These are phyloP conservation scores for Orchestes rusci DNA, from an alignment of 2,888 invertebrate species.

Conservation along the genomic window DNA sequence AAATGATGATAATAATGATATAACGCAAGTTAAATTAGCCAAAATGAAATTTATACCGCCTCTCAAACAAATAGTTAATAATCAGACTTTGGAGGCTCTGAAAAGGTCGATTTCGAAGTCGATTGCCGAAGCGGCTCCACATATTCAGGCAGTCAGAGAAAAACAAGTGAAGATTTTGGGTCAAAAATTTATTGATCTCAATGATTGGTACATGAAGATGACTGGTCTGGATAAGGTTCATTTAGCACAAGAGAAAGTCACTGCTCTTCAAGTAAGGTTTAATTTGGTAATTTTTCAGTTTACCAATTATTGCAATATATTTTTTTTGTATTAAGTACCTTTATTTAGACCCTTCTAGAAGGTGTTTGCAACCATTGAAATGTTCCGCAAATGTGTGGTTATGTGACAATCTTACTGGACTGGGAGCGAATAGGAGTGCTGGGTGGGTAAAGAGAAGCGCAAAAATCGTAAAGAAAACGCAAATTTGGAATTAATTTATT, in stretches of 20 bases:
- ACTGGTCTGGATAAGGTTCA: conserved; percentile 74
- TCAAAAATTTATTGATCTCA: conserved; percentile 46
- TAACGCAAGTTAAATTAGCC: too few species aligned
- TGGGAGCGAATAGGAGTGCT: too few species aligned
- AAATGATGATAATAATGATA: too few species aligned
- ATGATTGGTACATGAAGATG: conserved; percentile 61
- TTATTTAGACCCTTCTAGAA: too few species aligned
- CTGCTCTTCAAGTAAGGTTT: conserved; percentile 56
- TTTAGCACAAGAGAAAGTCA: conserved; percentile 65
- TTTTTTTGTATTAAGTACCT: too few species aligned
- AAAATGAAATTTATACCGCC: conserved; percentile 22
- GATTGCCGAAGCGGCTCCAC: conserved; percentile 30
- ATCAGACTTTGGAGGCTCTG: conserved; percentile 25
- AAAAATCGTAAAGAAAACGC: too few species aligned
- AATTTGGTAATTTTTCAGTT: not conserved
- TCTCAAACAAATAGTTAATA: conserved; percentile 19
- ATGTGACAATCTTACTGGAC: too few species aligned
- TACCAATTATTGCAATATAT: too few species aligned
- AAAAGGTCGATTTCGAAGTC: conserved; percentile 28
- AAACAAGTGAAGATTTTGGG: conserved; percentile 36
- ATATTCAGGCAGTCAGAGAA: conserved; percentile 29
- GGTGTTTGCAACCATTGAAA: too few species aligned
- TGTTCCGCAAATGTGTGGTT: too few species aligned
- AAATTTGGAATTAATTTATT: too few species aligned
- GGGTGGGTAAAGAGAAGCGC: too few species aligned